Conservation (phyloP, 2,888 invertebrate genomes). For the Chydorus sphaericus region DNA sequence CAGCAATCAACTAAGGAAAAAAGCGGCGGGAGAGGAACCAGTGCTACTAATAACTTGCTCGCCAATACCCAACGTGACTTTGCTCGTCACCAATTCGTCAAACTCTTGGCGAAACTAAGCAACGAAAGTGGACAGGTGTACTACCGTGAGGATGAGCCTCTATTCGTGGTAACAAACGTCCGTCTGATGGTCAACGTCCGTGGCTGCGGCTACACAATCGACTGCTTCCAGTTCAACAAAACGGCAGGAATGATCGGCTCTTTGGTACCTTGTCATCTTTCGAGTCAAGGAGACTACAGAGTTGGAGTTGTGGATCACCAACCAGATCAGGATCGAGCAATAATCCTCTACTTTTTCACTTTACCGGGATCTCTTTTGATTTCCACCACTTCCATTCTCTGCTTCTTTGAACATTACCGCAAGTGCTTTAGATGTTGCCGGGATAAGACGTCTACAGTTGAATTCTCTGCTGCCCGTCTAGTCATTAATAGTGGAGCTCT, state of each 20-base stretch:
- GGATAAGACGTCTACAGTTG: neutral
- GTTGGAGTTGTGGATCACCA: neutral
- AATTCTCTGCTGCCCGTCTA: neutral
- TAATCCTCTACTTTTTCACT: neutral
- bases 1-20: too few species aligned
- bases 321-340: neutral
- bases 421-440: too few species aligned
- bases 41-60: too few species aligned
- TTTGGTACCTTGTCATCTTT: neutral
- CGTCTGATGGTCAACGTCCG: constrained; percentile 10
- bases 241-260: neutral
- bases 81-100: neutral
- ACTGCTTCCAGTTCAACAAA: constrained; percentile 5
- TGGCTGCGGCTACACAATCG: constrained; percentile 13
- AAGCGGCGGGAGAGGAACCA: too few species aligned
- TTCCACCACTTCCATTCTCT: neutral
- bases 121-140: neutral
- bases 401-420: neutral
- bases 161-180: constrained; percentile 6
- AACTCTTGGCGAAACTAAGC: neutral
- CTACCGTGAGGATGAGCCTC: neutral
- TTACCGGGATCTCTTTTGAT: neutral
- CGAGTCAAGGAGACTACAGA: neutral
- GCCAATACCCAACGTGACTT: neutral
- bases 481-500: neutral